A percentile compares a stretch with the other conserved stretches of the same genome.
These are phyloP conservation scores for Drosophila mimica DNA, from an alignment of 2,888 invertebrate genomes.

Conservation along the genomic window DNA sequence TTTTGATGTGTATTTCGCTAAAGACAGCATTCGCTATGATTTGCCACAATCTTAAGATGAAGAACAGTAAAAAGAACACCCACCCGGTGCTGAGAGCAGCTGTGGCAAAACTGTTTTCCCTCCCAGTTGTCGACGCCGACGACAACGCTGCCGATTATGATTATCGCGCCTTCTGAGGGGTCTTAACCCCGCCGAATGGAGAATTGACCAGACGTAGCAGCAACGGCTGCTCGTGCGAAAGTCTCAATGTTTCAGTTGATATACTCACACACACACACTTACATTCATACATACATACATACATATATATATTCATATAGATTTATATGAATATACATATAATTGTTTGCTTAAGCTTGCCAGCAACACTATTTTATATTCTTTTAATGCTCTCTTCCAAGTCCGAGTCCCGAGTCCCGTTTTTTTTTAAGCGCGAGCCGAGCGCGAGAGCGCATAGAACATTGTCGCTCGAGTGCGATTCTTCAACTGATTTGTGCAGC, in stretches of 20 bases:
- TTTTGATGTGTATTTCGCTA: not conserved
- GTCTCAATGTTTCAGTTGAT: conserved; percentile 19
- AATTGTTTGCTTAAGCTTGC: conserved; percentile 1
- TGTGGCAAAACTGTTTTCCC: conserved; percentile 23
- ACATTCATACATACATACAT: conserved; percentile 32
- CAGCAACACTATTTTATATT: conserved; percentile 25
- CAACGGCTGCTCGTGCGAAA: conserved; percentile 47
- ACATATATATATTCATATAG: conserved; percentile 17
- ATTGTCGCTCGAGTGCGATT: conserved; percentile 83
- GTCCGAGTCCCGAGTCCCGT: conserved; percentile 1
- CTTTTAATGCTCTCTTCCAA: conserved; percentile 3
- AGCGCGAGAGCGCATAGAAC: conserved; percentile 56
- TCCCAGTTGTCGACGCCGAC: conserved; percentile 27
- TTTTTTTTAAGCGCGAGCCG: conserved; percentile 22
- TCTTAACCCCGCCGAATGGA: conserved; percentile 78
- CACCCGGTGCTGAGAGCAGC: conserved; percentile 17
- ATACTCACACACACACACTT: conserved; percentile 5
- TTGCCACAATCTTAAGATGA: not conserved
- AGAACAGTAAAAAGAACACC: not conserved
- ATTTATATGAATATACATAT: conserved; percentile 6
- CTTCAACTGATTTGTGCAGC: conserved; percentile 83
- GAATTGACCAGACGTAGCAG: conserved; percentile 54
- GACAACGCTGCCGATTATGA: conserved; percentile 71
- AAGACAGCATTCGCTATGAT: not conserved
- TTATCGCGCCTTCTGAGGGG: conserved; percentile 81